phyloP scores from a whole-genome alignment of 1,140 invertebrate genomes.

The Dolichoris vasculosae region DNA sequence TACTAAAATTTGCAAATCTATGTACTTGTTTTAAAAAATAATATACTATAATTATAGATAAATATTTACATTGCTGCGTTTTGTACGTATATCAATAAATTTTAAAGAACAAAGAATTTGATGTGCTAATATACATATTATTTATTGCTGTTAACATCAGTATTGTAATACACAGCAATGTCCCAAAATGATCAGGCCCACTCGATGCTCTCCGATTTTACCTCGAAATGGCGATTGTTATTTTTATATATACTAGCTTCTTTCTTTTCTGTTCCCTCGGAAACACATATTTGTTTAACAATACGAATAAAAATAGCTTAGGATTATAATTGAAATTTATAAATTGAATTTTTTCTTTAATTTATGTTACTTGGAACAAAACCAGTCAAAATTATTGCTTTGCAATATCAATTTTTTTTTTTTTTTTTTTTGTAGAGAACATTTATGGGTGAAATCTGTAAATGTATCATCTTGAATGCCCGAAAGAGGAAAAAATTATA shows the following conservation, averaged over 20 bases:
- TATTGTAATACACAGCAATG: conserved; percentile 72
- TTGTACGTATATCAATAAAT: conserved; percentile 58
- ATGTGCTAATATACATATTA: conserved; percentile 71
- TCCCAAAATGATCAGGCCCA: conserved; percentile 53
- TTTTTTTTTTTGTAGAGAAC: conserved; percentile 5
- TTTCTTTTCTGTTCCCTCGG: conserved; percentile 18
- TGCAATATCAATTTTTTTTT: conserved; percentile 14
- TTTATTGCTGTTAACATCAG: conserved; percentile 74
- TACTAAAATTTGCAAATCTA: not conserved
- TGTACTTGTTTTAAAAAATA: conserved; percentile 6
- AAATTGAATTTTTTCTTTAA: conserved; percentile 12
- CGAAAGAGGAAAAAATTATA: conserved; percentile 35
- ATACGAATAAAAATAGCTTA: conserved; percentile 21
- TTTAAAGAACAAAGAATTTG: conserved; percentile 68
- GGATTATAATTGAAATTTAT: conserved; percentile 19
- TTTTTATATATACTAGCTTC: conserved; percentile 32
- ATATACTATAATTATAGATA: not conserved
- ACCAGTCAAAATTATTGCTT: not conserved
- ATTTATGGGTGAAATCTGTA: conserved; percentile 17
- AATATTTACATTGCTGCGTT: conserved; percentile 67
- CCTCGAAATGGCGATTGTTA: conserved; percentile 38
- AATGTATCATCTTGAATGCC: not conserved
- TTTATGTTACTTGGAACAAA: conserved; percentile 16
- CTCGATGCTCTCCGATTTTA: conserved; percentile 42
- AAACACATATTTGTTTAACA: conserved; percentile 12